Percentiles rank a stretch among this genome's conserved stretches.
Conservation (phyloP, 1,140 invertebrate species). For the Brevipalpus yothersi region DNA sequence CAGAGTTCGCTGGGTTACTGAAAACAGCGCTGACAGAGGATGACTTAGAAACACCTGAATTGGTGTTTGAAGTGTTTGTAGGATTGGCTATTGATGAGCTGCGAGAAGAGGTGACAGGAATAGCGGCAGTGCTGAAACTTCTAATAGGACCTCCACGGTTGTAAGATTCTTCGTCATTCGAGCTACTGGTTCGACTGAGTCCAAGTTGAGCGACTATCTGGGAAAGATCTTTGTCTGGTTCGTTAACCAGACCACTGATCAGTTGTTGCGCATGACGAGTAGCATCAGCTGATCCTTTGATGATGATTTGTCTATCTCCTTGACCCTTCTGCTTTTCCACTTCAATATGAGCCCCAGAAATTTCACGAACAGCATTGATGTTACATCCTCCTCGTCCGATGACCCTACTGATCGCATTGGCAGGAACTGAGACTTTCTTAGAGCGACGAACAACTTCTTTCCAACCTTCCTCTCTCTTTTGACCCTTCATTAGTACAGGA, state of each 20-base stretch:
- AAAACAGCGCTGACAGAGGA: constrained; percentile 1
- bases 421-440: constrained; percentile 72
- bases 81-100: background rate
- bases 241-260: constrained; percentile 63
- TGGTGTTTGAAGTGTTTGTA: background rate
- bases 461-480: constrained; percentile 75
- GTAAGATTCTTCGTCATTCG: background rate
- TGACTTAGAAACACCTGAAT: background rate
- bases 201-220: constrained; percentile 47
- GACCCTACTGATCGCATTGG: constrained; percentile 76
- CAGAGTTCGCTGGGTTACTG: background rate
- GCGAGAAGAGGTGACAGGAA: background rate
- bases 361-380: constrained; percentile 81
- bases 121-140: background rate
- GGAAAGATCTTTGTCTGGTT: constrained; percentile 69
- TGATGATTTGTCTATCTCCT: constrained; percentile 76
- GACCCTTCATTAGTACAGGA: constrained; percentile 31
- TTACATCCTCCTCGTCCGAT: constrained; percentile 87
- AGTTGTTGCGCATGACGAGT: constrained; percentile 65
- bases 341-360: constrained; percentile 86
- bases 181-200: constrained; percentile 2
- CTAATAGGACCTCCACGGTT: background rate
- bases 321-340: constrained; percentile 91
- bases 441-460: constrained; percentile 74
- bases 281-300: constrained; percentile 67